Percentiles rank a stretch among this genome's conserved stretches.
phyloP scores from a whole-genome alignment of 2,113 vertebrate genomes.

The Petrocephalus microphthalmus region DNA sequence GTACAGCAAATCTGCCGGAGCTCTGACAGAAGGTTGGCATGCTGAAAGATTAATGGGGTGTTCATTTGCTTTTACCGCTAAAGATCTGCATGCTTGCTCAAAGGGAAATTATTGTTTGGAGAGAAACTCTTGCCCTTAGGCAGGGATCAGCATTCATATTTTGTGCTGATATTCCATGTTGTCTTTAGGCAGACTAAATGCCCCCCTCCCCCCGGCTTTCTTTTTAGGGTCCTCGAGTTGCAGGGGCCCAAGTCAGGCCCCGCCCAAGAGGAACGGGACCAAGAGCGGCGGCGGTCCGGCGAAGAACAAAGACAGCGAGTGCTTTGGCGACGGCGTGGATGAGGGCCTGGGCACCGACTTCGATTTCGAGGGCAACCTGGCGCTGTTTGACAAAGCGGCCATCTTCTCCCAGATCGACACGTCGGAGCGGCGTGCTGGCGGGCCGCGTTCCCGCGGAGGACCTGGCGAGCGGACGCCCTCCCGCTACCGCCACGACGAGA shows the following conservation, averaged over 20 bases:
- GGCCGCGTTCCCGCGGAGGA: constrained; percentile 60
- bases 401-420: constrained; percentile 94
- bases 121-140: not conserved
- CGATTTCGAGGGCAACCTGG: constrained; percentile 94
- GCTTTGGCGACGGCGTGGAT: constrained; percentile 77
- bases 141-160: not conserved
- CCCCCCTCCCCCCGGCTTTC: not conserved
- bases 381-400: constrained; percentile 92
- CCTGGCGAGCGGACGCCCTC: constrained; percentile 58
- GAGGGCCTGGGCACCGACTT: constrained; percentile 89
- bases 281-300: constrained; percentile 69
- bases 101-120: constrained; percentile 8
- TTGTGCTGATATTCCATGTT: constrained; percentile 65
- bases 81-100: not conserved
- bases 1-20: not conserved
- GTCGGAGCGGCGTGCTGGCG: constrained; percentile 68
- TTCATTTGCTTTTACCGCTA: not conserved
- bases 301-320: constrained; percentile 73
- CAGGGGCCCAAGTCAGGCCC: constrained; percentile 79
- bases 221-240: constrained; percentile 86
- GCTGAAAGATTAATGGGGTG: not conserved
- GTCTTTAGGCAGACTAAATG: constrained; percentile 40
- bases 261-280: constrained; percentile 85
- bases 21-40: not conserved
- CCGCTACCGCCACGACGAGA: constrained; percentile 73